Base-by-base conservation (phyloP, 1,140 invertebrate species). In the Drosophila sproati region DNA sequence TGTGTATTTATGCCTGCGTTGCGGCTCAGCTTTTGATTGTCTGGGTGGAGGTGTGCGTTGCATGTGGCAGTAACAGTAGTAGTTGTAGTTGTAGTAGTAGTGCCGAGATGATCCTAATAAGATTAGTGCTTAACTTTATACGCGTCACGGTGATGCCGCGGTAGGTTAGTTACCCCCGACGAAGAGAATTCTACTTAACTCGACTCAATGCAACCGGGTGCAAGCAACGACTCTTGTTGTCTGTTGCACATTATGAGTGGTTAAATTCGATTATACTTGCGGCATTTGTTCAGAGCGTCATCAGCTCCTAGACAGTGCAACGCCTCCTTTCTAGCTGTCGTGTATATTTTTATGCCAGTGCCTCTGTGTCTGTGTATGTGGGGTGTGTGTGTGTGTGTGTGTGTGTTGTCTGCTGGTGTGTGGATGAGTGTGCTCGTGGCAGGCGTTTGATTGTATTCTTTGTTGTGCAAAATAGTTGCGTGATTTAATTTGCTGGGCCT, bases 261-360 rank as follows among this genome's bases (percentile, higher is more conserved):
- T 85, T 85, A 71, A 91, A 91, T 91, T 91, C 82, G 90, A 91
- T 91, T 91, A 91, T 87, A 88, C 80, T 90, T 88, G 90, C 72
- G 90, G 90, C 71, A 78, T 86, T 77, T 69, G 39, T 73, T 61
- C 70, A 63, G 64, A 52, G 73, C 70, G 47, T 50, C 54, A 47
- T 10, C n/a, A 47, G 32, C 45, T 59, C 34, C 70, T 70, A 69
- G 71, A 73, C 71, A 73, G 64, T 73, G 71, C 71, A 73, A 73
- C 54, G 67, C 50, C 73, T 52, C 8, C 52, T 12, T 57, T 20
- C 29, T 8, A 51, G 31, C 48, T 73, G 20, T 20, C 20, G 20
- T 20, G 20, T 20, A 20, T 20, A 20, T 20, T 20, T 20, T 20
- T 20, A 20, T 20, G 43, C 29, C 56, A 35, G 47, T 48, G 7